Base-by-base conservation (phyloP, 2,888 invertebrate species). In the Drosophila pseudotalamancana region DNA sequence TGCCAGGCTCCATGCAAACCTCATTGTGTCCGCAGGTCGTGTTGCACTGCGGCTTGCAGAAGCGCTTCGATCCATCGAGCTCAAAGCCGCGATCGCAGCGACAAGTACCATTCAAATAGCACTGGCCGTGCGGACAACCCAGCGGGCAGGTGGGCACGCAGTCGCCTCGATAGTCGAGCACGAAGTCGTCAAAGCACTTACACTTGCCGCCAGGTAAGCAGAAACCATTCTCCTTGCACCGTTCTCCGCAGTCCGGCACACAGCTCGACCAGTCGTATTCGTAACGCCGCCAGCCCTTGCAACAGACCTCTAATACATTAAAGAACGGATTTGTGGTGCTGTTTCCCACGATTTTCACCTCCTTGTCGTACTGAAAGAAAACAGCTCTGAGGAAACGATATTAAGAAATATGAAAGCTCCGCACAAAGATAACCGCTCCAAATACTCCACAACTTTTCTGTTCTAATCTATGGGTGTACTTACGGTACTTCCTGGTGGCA, bases 261-360 rank as follows among this genome's bases (percentile, higher is more conserved):
- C 92, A 93, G 35, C 77, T 92, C 19, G 91, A 93, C 89, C 88
- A 92, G 88, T 93, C 93, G 90, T 94, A 93, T n/a, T 93, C 92
- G 84, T 94, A 94, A 2, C 94, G 93, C 53, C 92, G 92, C 91
- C 94, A 96, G 25, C 96, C 96, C 2, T 93, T 92, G 87, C 96
- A 96, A 87, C 96, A 96, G 12, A 94, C 93, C 64, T 94, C 93
- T 77, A 95, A 93, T 48, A 93, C 92, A 85, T 88, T 96, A 94
- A 88, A 90, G 45, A 82, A 60, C 0, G 68, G 66, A 57, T 83
- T 82, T 0, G 68, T 75, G 4, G 87, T 81, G 45, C 90, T 90
- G 39, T 90, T 90, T 92, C 92, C 96, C 4, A 86, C 78, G n/a
- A 91, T 85, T 35, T 75, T 75, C 2, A 90, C 82, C 35, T 88